Evolutionary conservation across 2,113 vertebrate species (phyloP), one percentile per base, ranked within the genome.

Genomic region (Tachysurus fulvidraco): DNA sequence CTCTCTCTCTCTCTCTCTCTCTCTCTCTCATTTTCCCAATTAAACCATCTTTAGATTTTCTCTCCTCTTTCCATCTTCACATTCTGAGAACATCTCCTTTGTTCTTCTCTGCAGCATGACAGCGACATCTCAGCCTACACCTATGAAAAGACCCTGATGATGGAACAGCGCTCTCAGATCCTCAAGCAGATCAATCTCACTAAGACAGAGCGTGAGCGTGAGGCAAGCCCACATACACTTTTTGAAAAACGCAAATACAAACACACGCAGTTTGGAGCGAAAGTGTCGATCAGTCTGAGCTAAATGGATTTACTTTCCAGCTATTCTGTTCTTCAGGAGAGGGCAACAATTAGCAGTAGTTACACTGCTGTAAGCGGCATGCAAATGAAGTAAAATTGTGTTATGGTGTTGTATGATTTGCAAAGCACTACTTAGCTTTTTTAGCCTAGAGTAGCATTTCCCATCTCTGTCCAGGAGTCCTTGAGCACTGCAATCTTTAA

Each of bases 101-200:
- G 71, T 50, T 78, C 16, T 46, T 52, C 3, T 36, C 69, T 17
- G 0, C 86, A 99, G 98, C 98, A 99, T 0, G 98, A 99, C 93
- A 97, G 98, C 0, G 98, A 99, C 93, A 99, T 99, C 92, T 99
- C 98, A 0, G 98, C 98, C 86, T 99, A 99, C 93, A 99, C 98
- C 23, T 99, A 99, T 0, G 98, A 99, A 95, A 99, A 99, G 95
- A 99, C 98, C 0, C 87, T 99, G 92, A 96, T 98, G 93, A 99
- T 99, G 98, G 98, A 99, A 90, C 98, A 99, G 84, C 95, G 98
- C 13, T 99, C 98, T 12, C 96, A 99, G 95, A 99, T 99, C 93
- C 97, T 99, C 50, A 99, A 99, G 87, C 96, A 99, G 94, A 99
- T 99, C 95, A 98, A 99, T 89, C 94, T 99, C 86, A 98, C 97